Percentiles rank a stretch among this genome's conserved stretches.
Conservation (phyloP, 2,888 invertebrate genomes). For the Halocaridina rubra region DNA sequence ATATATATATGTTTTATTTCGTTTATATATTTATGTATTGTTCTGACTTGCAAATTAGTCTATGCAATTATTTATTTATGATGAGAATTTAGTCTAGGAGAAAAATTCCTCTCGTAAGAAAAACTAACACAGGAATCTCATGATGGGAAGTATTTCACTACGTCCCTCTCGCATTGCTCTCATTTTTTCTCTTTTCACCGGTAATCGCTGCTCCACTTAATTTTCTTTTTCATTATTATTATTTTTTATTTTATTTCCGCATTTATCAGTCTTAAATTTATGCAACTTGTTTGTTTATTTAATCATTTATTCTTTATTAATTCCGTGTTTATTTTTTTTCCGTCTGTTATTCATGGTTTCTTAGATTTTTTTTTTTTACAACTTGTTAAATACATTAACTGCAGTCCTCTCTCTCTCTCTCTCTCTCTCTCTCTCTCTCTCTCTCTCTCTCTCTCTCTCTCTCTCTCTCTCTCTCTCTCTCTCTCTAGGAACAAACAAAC, state of each 20-base stretch:
- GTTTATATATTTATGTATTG: no score
- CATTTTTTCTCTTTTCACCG: background rate
- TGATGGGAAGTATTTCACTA: no score
- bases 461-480: background rate
- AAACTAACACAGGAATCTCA: no score
- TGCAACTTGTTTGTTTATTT: background rate
- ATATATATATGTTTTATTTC: no score
- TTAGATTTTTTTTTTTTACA: background rate
- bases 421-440: constrained; percentile 10
- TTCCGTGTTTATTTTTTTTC: background rate
- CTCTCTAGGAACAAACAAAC: background rate
- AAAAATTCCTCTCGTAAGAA: no score
- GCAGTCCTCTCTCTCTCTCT: constrained; percentile 31
- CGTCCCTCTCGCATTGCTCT: no score
- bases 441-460: constrained; percentile 30
- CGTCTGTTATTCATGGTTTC: no score
- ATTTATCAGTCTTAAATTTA: background rate
- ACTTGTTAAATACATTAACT: background rate
- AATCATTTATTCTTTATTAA: background rate
- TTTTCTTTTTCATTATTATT: background rate
- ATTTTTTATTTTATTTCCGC: background rate
- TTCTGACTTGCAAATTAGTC: no score
- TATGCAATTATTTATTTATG: no score
- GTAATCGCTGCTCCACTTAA: background rate
- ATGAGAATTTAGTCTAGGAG: no score